Evolutionary conservation across 1,140 invertebrate species (phyloP).

Genomic region (Diploscapter pachys): DNA sequence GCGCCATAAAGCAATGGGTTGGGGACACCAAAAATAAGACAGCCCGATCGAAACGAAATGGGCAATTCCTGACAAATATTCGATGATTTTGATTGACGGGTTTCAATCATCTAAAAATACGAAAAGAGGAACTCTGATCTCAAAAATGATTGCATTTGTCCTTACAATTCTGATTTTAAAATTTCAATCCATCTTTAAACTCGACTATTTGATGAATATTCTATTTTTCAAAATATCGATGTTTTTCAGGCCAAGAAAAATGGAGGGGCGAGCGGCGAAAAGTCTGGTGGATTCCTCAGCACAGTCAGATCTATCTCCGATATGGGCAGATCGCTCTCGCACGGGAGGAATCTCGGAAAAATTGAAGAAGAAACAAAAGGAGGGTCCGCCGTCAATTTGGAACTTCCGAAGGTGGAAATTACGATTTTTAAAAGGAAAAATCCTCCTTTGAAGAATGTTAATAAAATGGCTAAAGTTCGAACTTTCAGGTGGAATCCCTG

Average conservation of each 20-base stretch:
- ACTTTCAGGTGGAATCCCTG: slow-evolving; percentile 46
- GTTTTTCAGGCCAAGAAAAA: slow-evolving; percentile 60
- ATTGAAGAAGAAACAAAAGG: slow-evolving; percentile 28
- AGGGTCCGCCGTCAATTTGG: slow-evolving; percentile 41
- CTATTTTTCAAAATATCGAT: background rate
- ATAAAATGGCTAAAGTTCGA: background rate
- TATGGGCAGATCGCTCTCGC: slow-evolving; percentile 90
- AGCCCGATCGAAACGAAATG: no score
- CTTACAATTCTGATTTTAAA: no score
- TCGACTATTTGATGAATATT: background rate
- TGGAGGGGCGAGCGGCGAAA: slow-evolving; percentile 64
- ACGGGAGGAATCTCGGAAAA: slow-evolving; percentile 75
- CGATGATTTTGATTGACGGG: no score
- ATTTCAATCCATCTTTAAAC: no score
- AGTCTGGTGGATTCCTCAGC: slow-evolving; percentile 77
- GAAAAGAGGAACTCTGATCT: no score
- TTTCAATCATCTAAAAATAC: no score
- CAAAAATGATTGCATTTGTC: no score
- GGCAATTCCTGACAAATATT: no score
- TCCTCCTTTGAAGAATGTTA: background rate
- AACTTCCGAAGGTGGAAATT: slow-evolving; percentile 48
- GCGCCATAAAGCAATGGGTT: no score
- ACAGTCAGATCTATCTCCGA: slow-evolving; percentile 92
- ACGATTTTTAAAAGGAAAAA: background rate
- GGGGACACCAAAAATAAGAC: no score